Evolutionary conservation across 35 echinoderm and acorn worm genomes (phyloP), one percentile per base, ranked within the genome.

Genomic region (Anneissia japonica): DNA sequence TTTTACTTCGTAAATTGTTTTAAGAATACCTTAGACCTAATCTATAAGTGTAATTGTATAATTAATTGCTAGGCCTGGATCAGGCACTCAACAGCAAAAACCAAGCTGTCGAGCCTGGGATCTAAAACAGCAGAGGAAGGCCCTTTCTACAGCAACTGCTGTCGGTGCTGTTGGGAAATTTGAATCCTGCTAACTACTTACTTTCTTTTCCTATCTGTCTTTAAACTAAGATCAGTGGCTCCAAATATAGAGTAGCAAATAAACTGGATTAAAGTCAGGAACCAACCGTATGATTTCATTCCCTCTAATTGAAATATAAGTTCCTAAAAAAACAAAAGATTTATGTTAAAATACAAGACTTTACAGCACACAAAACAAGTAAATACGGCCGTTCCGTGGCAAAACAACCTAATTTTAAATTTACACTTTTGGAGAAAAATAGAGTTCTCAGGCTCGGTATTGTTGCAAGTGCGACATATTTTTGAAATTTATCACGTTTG

Each of bases 251-350:
- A 83, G 72, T 97, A 97, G 36, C 87, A 97, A 31, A 80, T 88
- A 92, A 97, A 97, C 89, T 97, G 94, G 26, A 92, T 76, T 30
- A 97, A 46, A 1, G 94, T 97, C 37, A 97, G 76, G 77, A 93
- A 97, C 94, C 94, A 97, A 12, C 94, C 94, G 90, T 80, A 97
- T 5, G 94, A 75, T 74, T 90, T 92, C 39, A 92, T 90, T 16
- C 88, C 94, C 0, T 92, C 80, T 46, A 90, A 82, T 35, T 81
- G 83, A 39, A 97, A 97, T 45, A 97, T 92, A 36, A 95, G 74
- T 55, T 92, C 90, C 90, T 96, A 37, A 73, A 35, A 74, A 79
- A 37, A 29, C 31, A 46, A 55, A 11, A 21, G 36, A 81, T 0
- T 33, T n/a, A 32, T 21, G 34, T 78, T 21, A 78, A n/a, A 33